Percentiles rank a stretch among this genome's conserved stretches.
phyloP scores from a whole-genome alignment of 2,113 vertebrate genomes.

The Arenaria interpres region DNA sequence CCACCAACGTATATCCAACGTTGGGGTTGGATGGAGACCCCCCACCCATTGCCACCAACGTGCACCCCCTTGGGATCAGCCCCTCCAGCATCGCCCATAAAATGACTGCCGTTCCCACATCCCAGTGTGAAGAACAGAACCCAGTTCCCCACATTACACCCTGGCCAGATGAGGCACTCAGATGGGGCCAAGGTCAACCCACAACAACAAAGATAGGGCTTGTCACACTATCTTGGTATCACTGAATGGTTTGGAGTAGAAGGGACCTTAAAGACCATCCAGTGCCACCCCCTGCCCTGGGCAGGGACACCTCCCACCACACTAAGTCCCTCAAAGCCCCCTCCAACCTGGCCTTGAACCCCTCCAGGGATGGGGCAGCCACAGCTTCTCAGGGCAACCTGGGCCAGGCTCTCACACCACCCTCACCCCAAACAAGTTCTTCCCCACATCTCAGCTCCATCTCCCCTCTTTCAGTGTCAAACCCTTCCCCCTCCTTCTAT shows the following conservation, averaged over 20 bases:
- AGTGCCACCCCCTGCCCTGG: background rate
- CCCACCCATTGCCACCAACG: fast-evolving
- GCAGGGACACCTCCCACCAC: background rate
- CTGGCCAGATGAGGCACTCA: background rate
- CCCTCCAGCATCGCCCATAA: background rate
- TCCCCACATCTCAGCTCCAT: background rate
- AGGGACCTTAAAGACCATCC: background rate
- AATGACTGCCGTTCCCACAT: no score
- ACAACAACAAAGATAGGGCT: background rate
- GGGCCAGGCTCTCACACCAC: background rate
- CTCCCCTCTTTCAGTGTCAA: background rate
- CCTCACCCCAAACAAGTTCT: background rate
- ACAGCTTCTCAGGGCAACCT: background rate
- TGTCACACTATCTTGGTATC: background rate
- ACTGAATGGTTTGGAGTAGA: background rate
- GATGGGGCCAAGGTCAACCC: background rate
- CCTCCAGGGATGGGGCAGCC: background rate
- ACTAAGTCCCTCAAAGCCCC: background rate
- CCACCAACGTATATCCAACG: no score
- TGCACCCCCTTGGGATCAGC: background rate
- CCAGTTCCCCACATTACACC: background rate
- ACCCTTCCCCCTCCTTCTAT: no score
- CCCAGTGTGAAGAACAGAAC: background rate
- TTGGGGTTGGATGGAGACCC: no score
- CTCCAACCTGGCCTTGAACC: background rate